Evolutionary conservation across 2,888 invertebrate genomes (phyloP).

Genomic region (Malthinus seriepunctatus): DNA sequence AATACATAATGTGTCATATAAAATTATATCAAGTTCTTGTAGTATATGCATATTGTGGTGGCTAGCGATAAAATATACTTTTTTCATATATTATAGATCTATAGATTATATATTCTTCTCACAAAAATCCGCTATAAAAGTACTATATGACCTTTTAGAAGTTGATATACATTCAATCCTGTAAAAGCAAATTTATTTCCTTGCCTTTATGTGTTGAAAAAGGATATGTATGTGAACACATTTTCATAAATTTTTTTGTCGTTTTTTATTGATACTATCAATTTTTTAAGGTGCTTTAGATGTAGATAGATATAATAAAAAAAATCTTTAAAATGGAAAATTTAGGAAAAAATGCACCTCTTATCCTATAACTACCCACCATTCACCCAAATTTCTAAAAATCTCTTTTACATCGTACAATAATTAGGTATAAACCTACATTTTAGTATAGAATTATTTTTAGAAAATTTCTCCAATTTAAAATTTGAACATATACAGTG

Average conservation of each 20-base stretch:
- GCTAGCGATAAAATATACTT: slow-evolving; percentile 49
- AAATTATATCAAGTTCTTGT: slow-evolving; percentile 49
- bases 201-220: slow-evolving; percentile 36
- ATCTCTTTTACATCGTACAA: too few relatives aligned
- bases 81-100: slow-evolving; percentile 53
- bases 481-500: too few relatives aligned
- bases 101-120: slow-evolving; percentile 51
- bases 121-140: slow-evolving; percentile 51
- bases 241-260: slow-evolving; percentile 35
- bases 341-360: neutral
- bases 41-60: slow-evolving; percentile 40
- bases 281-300: slow-evolving; percentile 6
- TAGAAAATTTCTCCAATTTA: too few relatives aligned
- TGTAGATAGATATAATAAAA: slow-evolving; percentile 1
- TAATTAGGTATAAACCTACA: too few relatives aligned
- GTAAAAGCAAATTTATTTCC: slow-evolving; percentile 39
- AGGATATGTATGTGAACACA: slow-evolving; percentile 33
- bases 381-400: too few relatives aligned
- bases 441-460: neutral
- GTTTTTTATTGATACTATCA: slow-evolving; percentile 5
- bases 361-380: too few relatives aligned
- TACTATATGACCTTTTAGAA: slow-evolving; percentile 42
- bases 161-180: slow-evolving; percentile 37
- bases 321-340: slow-evolving; percentile 1
- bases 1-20: slow-evolving; percentile 57